A percentile compares a stretch with the other conserved stretches of the same genome.
phyloP scores from a whole-genome alignment of 2,797 vertebrate species.

The Labeo calbasu region DNA sequence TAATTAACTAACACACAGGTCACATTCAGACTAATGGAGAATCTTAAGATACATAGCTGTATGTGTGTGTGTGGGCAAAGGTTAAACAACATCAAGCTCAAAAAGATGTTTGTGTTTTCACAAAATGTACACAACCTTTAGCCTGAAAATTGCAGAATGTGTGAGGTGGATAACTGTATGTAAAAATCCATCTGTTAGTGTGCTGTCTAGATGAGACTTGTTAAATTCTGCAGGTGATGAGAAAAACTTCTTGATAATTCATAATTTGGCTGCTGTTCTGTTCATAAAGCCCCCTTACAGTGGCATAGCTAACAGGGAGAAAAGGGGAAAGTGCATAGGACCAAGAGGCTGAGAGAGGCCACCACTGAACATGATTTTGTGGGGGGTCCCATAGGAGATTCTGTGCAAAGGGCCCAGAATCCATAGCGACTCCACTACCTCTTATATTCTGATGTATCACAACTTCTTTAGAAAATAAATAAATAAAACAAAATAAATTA shows the following conservation, averaged over 20 bases:
- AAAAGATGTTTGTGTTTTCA: slow-evolving; percentile 28
- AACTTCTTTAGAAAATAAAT: not conserved
- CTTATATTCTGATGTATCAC: not conserved
- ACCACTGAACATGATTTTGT: no score
- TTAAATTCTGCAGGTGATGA: not conserved
- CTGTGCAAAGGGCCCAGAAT: no score
- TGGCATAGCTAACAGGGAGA: no score
- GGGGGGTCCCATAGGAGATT: no score
- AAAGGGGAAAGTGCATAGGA: no score
- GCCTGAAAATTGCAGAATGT: not conserved
- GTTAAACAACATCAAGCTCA: slow-evolving; percentile 27
- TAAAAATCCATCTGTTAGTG: not conserved
- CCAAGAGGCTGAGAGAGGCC: no score
- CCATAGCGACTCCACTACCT: no score
- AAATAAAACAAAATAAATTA: no score
- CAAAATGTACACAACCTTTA: slow-evolving; percentile 21
- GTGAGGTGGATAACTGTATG: not conserved
- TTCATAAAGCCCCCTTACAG: not conserved
- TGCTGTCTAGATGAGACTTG: not conserved
- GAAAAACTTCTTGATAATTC: not conserved
- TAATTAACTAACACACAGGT: slow-evolving; percentile 78
- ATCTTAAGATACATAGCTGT: slow-evolving; percentile 67
- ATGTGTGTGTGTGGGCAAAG: not conserved
- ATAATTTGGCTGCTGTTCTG: not conserved
- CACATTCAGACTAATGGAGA: slow-evolving; percentile 74